Percentiles rank a stretch among this genome's conserved stretches.
These are phyloP conservation scores for Drosophila dives DNA, from an alignment of 2,888 invertebrate species.

Conservation along the genomic window DNA sequence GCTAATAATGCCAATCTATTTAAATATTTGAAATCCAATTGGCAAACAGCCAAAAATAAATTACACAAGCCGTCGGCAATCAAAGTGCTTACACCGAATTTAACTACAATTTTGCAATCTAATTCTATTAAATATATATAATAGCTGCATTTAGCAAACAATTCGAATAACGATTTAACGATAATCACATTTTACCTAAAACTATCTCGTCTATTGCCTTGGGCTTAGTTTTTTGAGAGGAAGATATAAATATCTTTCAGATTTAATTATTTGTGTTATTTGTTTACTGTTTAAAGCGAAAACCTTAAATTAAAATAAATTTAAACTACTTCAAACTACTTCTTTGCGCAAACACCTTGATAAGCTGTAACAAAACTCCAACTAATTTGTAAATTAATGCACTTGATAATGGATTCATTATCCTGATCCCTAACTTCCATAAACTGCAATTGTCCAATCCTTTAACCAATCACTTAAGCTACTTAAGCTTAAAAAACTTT, in stretches of 20 bases:
- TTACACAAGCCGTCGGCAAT: constrained; percentile 12
- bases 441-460: too few species aligned
- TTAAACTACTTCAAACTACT: background rate
- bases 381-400: background rate
- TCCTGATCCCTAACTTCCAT: background rate
- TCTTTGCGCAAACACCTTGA: background rate
- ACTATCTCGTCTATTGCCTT: background rate
- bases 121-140: constrained; percentile 19
- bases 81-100: constrained; percentile 14
- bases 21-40: constrained; percentile 20
- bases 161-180: constrained; percentile 6
- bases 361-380: background rate
- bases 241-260: background rate
- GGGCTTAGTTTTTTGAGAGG: background rate
- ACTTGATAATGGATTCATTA: background rate
- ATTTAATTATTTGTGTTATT: background rate
- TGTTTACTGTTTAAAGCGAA: background rate
- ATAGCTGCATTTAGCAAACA: constrained; percentile 7
- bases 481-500: background rate
- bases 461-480: background rate
- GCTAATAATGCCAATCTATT: constrained; percentile 14
- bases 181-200: constrained; percentile 6
- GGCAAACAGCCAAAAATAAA: constrained; percentile 23
- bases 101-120: constrained; percentile 13
- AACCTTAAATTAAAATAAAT: background rate